Evolutionary conservation across 1,140 invertebrate genomes (phyloP), one percentile per base, ranked within the genome.

Genomic region (Drosophila simulans): DNA sequence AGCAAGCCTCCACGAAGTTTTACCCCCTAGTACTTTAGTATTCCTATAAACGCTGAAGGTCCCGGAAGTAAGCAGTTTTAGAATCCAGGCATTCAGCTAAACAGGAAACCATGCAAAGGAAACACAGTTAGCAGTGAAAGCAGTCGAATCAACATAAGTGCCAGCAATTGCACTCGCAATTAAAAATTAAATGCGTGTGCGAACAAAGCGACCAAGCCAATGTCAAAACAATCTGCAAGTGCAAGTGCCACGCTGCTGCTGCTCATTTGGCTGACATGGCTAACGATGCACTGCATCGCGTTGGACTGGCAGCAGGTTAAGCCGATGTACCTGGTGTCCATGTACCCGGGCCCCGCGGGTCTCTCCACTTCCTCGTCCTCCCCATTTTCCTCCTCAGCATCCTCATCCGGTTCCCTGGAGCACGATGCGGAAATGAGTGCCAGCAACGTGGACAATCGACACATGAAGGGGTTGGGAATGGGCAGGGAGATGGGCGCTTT

Each of bases 281-380:
- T 84, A 22, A 51, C 31, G 63, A 49, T 77, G 55, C 64, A 60
- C n/a, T 55, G 77, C 60, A 60, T 39, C 53, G 80, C 82, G 34
- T 59, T 92, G 17, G 90, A 92, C 53, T 92, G 91, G 91, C 78
- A 80, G 52, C 68, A 81, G 63, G 91, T 92, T 55, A 92, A 92
- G 59, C 91, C 91, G 39, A 92, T 92, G 91, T 91, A 90, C 77
- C 64, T 92, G 65, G 79, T 91, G 12, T 91, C 90, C 49, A 91
- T 91, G 84, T 82, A 82, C 68, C 73, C 90, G 43, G 68, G 75
- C 12, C 77, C 84, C 25, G 71, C 77, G 10, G 72, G 66, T 15
- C 64, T 73, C 46, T 63, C 73, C 56, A 59, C 48, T 49, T 49
- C 31, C 56, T 27, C 48, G 7, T 58, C 77, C 60, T 40, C 75